Conservation (phyloP, 2,797 vertebrate genomes). For the Coendou prehensilis region DNA sequence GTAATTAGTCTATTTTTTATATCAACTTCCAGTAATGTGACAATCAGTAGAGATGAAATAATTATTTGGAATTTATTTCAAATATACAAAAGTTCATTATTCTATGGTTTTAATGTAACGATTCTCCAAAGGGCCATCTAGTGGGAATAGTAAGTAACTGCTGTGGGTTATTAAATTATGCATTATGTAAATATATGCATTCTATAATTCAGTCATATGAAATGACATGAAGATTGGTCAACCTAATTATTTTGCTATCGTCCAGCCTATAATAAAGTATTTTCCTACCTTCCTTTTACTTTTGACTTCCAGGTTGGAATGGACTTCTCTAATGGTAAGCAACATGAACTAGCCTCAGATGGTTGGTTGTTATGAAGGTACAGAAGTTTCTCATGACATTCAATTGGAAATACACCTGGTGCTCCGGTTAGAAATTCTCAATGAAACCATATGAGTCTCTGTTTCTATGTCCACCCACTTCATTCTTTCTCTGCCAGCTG, state of each 20-base stretch:
- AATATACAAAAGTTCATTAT: not conserved
- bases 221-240: not conserved
- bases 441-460: not conserved
- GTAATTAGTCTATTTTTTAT: not conserved
- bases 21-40: not conserved
- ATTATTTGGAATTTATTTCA: not conserved
- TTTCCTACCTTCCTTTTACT: not conserved
- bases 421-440: not conserved
- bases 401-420: not conserved
- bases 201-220: not conserved
- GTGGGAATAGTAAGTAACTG: not conserved
- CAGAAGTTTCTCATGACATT: not conserved
- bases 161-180: not conserved
- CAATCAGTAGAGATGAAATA: not conserved
- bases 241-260: not conserved
- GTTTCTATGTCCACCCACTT: not conserved
- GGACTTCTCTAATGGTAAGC: not conserved
- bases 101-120: not conserved
- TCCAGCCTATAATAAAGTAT: not conserved
- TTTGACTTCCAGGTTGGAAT: not conserved
- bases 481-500: not conserved
- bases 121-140: conserved; percentile 18
- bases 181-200: not conserved
- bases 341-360: not conserved
- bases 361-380: too few species aligned